Conservation (phyloP, 2,888 invertebrate species). For the Esperia sulphurella region DNA sequence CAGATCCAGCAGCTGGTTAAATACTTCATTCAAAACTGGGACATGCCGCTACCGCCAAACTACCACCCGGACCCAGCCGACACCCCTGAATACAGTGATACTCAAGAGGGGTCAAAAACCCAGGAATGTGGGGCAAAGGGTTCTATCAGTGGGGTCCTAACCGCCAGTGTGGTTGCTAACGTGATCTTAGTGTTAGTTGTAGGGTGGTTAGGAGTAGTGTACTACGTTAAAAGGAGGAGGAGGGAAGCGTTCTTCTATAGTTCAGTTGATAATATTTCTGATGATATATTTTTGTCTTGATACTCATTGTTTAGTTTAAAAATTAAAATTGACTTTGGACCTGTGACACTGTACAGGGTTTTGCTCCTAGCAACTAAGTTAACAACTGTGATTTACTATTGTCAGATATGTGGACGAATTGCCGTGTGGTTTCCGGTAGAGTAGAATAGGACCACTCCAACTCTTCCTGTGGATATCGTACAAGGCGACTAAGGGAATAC, state of each 20-base stretch:
- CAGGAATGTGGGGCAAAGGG: not conserved
- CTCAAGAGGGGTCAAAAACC: no score
- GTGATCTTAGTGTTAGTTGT: slow-evolving; percentile 37
- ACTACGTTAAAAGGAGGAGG: slow-evolving; percentile 38
- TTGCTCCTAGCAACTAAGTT: no score
- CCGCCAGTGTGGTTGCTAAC: slow-evolving; percentile 48
- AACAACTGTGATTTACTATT: no score
- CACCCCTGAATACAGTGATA: not conserved
- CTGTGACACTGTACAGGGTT: no score
- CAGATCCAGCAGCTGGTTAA: slow-evolving; percentile 48
- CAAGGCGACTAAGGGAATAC: no score
- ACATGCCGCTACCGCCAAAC: slow-evolving; percentile 31
- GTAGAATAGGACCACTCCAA: no score
- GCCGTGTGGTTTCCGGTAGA: no score
- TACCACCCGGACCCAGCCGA: slow-evolving; percentile 11
- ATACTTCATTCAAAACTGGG: slow-evolving; percentile 40
- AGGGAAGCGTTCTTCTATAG: slow-evolving; percentile 39
- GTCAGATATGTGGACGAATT: no score
- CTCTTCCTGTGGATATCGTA: no score
- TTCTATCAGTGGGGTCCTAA: slow-evolving; percentile 23
- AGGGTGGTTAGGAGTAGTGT: slow-evolving; percentile 30
- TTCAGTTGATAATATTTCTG: slow-evolving; percentile 36
- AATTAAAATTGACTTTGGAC: no score
- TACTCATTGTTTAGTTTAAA: not conserved
- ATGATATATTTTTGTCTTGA: slow-evolving; percentile 11